Evolutionary conservation across 2,888 invertebrate species (phyloP).

Genomic region (Ochropacha duplaris): DNA sequence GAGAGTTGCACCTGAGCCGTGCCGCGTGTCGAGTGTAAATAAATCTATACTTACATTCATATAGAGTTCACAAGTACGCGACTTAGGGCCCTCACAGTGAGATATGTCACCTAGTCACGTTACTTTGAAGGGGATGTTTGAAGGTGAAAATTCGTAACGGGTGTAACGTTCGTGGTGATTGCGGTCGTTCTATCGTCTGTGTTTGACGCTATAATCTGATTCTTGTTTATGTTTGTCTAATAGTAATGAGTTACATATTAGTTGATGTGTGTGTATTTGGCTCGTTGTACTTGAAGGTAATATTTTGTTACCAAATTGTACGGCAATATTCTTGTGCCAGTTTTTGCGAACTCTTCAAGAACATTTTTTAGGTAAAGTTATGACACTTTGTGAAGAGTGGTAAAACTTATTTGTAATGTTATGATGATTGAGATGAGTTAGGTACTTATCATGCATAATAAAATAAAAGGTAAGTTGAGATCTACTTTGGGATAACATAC

Average conservation of each 20-base stretch:
- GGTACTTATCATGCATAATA: too few species aligned
- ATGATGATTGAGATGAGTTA: background rate
- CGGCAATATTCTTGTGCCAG: background rate
- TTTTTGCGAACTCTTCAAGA: background rate
- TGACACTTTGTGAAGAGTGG: too few species aligned
- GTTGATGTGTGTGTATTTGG: background rate
- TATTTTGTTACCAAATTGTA: background rate
- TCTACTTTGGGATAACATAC: too few species aligned
- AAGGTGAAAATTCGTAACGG: slow-evolving; percentile 39
- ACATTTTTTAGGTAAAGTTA: too few species aligned
- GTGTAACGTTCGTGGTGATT: slow-evolving; percentile 23
- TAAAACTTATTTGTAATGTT: too few species aligned
- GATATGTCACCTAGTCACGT: slow-evolving; percentile 52
- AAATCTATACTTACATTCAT: slow-evolving; percentile 36
- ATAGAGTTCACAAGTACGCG: slow-evolving; percentile 33
- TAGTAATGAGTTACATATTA: background rate
- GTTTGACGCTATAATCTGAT: slow-evolving; percentile 3
- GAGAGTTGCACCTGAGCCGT: slow-evolving; percentile 49
- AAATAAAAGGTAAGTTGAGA: too few species aligned
- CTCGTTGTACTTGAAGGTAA: background rate
- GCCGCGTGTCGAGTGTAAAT: slow-evolving; percentile 40
- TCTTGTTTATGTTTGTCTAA: background rate
- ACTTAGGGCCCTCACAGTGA: slow-evolving; percentile 36
- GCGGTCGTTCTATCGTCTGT: background rate
- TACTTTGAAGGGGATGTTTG: slow-evolving; percentile 23